These are phyloP conservation scores for Amphipoea lucens DNA, from an alignment of 2,888 invertebrate species.

Conservation along the genomic window DNA sequence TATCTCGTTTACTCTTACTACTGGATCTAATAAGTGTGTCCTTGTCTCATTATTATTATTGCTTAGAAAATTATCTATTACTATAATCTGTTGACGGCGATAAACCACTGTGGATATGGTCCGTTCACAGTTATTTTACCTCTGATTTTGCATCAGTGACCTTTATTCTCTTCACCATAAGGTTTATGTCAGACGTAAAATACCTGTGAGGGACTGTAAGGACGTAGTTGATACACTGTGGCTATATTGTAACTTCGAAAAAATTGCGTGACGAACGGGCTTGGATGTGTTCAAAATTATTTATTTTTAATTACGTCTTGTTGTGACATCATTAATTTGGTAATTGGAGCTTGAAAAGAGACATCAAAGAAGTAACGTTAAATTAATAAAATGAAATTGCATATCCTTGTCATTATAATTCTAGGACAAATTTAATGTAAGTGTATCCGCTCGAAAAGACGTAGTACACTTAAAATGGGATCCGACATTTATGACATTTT, in stretches of 20 bases:
- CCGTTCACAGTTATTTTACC: no score
- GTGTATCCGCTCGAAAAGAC: not conserved
- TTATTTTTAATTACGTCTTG: conserved; percentile 40
- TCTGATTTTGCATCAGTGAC: not conserved
- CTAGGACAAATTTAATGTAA: not conserved
- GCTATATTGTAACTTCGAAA: conserved; percentile 5
- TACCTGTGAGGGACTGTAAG: not conserved
- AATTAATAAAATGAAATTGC: not conserved
- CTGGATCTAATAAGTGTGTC: no score
- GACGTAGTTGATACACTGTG: conserved; percentile 15
- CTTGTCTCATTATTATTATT: not conserved
- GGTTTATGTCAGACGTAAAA: not conserved
- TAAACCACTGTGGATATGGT: not conserved
- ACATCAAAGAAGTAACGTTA: not conserved
- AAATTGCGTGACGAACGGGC: conserved; percentile 45
- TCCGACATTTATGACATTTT: not conserved
- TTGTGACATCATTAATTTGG: conserved; percentile 30
- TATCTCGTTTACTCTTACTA: not conserved
- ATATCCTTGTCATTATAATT: not conserved
- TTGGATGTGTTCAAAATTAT: conserved; percentile 37
- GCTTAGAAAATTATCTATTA: not conserved
- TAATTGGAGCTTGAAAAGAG: conserved; percentile 12
- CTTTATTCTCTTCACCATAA: not conserved
- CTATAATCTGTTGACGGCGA: not conserved
- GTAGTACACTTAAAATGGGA: no score